A percentile compares a stretch with the other conserved stretches of the same genome.
Conservation (phyloP, 2,797 vertebrate species). For the Clarias fuscus region DNA sequence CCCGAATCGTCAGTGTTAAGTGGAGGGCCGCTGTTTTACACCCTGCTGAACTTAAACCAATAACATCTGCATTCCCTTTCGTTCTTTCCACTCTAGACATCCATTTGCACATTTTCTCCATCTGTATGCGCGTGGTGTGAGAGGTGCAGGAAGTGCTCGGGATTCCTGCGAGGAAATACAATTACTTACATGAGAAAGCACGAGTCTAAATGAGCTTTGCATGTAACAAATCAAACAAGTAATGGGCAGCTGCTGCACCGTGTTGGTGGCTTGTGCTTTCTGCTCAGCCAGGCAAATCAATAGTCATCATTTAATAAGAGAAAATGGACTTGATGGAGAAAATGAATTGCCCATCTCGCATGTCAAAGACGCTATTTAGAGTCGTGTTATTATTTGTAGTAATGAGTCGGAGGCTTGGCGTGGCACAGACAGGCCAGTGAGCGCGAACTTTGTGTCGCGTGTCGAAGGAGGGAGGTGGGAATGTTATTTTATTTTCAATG, state of each 20-base stretch:
- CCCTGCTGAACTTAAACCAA: neutral
- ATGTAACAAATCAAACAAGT: slow-evolving; percentile 69
- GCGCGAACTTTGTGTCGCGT: slow-evolving; percentile 21
- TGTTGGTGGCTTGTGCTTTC: slow-evolving; percentile 59
- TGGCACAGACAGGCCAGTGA: slow-evolving; percentile 25
- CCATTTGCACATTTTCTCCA: slow-evolving; percentile 54
- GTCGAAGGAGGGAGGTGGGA: neutral
- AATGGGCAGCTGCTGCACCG: slow-evolving; percentile 60
- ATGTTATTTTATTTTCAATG: slow-evolving; percentile 31
- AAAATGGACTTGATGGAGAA: slow-evolving; percentile 70
- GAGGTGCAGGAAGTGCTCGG: slow-evolving; percentile 28
- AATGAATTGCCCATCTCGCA: slow-evolving; percentile 56
- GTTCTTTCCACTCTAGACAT: slow-evolving; percentile 68
- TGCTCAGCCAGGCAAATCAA: slow-evolving; percentile 69
- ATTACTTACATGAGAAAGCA: slow-evolving; percentile 74
- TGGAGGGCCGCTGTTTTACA: neutral
- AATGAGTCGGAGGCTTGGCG: slow-evolving; percentile 52
- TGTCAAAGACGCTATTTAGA: slow-evolving; percentile 65
- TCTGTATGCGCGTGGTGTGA: slow-evolving; percentile 54
- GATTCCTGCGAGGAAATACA: slow-evolving; percentile 65
- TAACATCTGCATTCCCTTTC: slow-evolving; percentile 52
- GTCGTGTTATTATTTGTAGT: slow-evolving; percentile 50
- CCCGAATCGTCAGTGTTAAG: neutral
- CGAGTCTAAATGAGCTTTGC: slow-evolving; percentile 68
- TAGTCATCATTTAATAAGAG: slow-evolving; percentile 74